Evolutionary conservation across 2,113 vertebrate species (phyloP), one percentile per base, ranked within the genome.

Genomic region (Dermatemys mawii): DNA sequence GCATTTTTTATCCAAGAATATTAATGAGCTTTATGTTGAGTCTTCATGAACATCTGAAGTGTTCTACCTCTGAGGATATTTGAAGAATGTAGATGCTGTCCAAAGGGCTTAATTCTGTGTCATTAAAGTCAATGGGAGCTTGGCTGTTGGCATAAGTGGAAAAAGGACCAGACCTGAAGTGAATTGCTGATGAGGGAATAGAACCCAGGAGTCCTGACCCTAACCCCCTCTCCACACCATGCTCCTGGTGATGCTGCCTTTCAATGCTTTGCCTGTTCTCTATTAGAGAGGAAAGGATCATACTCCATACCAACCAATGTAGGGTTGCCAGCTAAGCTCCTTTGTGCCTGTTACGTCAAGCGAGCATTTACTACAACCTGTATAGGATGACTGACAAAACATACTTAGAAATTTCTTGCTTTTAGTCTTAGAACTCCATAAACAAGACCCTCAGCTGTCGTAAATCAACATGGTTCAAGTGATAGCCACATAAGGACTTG

Each of bases 51-150:
- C 41, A 76, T 44, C 46, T 24, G 38, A 76, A 70, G 35, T 13
- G 29, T 46, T 76, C 9, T 46, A 46, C 13, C 6, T 76, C 19
- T 75, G 38, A 41, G 70, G 44, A 24, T 44, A 75, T 46, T 26
- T 26, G 41, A 46, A 41, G 44, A 46, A 76, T 46, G 41, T 76
- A 46, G 41, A 11, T 13, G 6, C 26, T 4, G 55, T 78, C 49
- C 81, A 0, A 14, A 38, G 53, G 73, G 89, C 57, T 73, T 80
- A 1, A 12, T 85, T 83, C 53, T 55, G 89, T 88, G 79, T 14
- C 3, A 4, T 6, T 13, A 55, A 0, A 75, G 22, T 75, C 11
- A 38, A 35, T 49, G 27, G 46, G 41, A 35, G 24, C 1, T 19
- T 5, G 17, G 63, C 44, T 2, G 0, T 53, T 53, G 10, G 81